A percentile compares a stretch with the other conserved stretches of the same genome.
Evolutionary conservation across 2,888 invertebrate genomes (phyloP).

Genomic region (Drepanosiphum platanoidis): DNA sequence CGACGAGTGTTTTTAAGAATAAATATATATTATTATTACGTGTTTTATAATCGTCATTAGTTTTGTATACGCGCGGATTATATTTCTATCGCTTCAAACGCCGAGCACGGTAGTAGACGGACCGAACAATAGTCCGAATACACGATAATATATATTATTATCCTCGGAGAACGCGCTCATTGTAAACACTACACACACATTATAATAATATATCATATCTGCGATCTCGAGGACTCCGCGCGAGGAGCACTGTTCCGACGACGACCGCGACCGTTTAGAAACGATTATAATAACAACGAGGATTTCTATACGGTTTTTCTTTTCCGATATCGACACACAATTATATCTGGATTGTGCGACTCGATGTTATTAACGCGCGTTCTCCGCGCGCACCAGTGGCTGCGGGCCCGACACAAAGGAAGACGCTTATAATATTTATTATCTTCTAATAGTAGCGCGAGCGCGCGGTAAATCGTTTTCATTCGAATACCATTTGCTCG

Average conservation of each 20-base stretch:
- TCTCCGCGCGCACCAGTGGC: too few relatives aligned
- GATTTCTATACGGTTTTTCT: slow-evolving; percentile 11
- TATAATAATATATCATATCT: background rate
- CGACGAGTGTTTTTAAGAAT: too few relatives aligned
- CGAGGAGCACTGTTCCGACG: too few relatives aligned
- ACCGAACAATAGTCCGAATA: background rate
- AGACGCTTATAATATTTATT: background rate
- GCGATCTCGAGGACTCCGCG: background rate
- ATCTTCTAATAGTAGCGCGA: background rate
- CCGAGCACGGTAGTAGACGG: background rate
- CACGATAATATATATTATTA: too few relatives aligned
- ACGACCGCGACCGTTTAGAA: background rate
- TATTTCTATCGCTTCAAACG: background rate
- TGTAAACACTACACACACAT: background rate
- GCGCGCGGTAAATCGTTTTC: background rate
- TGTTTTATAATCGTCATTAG: too few relatives aligned
- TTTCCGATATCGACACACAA: slow-evolving; percentile 7
- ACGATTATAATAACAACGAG: slow-evolving; percentile 36
- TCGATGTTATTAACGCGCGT: background rate
- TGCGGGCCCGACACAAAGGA: background rate
- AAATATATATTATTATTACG: too few relatives aligned
- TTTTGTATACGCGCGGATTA: background rate
- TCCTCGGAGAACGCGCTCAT: background rate
- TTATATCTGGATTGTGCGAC: slow-evolving; percentile 33
- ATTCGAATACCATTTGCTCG: background rate